These are phyloP conservation scores for Rhipidura dahli DNA, from an alignment of 2,113 vertebrate species.

Conservation along the genomic window DNA sequence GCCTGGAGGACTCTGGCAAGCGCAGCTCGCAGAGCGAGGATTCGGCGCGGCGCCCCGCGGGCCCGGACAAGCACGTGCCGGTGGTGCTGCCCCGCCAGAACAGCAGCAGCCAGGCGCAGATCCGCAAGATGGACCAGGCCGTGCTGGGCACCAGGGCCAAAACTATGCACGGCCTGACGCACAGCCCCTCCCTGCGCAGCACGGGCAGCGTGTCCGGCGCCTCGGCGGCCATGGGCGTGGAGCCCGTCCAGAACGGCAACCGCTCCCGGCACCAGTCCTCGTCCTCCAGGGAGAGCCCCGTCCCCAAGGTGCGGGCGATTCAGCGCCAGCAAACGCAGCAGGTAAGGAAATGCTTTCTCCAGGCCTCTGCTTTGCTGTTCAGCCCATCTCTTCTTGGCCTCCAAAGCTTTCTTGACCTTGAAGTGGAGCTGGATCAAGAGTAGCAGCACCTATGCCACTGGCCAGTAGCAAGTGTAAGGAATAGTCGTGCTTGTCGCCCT, in stretches of 20 bases:
- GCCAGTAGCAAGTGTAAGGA: not conserved
- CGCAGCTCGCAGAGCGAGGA: conserved; percentile 83
- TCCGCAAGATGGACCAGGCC: conserved; percentile 84
- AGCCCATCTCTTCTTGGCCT: not conserved
- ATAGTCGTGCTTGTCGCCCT: not conserved
- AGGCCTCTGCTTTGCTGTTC: not conserved
- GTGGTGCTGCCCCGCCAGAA: conserved; percentile 85
- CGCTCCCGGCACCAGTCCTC: conserved; percentile 80
- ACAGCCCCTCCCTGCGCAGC: conserved; percentile 83
- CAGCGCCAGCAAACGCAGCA: conserved; percentile 78
- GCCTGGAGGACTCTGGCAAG: conserved; percentile 84
- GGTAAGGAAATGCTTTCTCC: conserved; percentile 50
- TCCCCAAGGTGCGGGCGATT: conserved; percentile 77
- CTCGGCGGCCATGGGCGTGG: conserved; percentile 67
- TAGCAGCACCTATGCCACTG: not conserved
- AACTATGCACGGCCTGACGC: conserved; percentile 73
- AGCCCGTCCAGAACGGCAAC: conserved; percentile 68
- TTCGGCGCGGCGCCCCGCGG: conserved; percentile 61
- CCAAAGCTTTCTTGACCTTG: not conserved
- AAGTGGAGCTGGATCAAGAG: not conserved
- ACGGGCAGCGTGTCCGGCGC: conserved; percentile 75
- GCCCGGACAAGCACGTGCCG: conserved; percentile 72
- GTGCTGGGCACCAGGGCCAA: conserved; percentile 77
- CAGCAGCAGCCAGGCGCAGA: conserved; percentile 84
- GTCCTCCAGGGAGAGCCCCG: conserved; percentile 80